These are phyloP conservation scores for Phrynosoma platyrhinos DNA, from an alignment of 2,113 vertebrate genomes.

Conservation along the genomic window DNA sequence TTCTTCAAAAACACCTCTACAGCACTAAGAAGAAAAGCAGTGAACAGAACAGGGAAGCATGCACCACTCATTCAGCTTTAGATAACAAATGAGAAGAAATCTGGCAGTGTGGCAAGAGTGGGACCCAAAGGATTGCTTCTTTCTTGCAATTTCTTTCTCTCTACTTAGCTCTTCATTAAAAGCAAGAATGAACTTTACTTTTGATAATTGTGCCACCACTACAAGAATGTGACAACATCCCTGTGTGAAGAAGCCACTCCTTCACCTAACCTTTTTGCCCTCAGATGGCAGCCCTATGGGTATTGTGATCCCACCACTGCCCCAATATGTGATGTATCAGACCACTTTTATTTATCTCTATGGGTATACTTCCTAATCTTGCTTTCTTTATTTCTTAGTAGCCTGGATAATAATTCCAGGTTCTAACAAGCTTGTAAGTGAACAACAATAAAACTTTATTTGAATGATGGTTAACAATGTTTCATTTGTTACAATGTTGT, in stretches of 20 bases:
- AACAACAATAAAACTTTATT: no score
- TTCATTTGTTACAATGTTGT: no score
- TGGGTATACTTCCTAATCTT: no score
- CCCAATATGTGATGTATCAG: no score
- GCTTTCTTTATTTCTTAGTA: no score
- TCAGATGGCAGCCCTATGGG: no score
- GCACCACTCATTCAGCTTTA: not conserved
- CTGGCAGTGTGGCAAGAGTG: not conserved
- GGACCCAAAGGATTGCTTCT: not conserved
- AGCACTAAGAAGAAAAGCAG: slow-evolving; percentile 7
- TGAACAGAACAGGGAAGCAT: not conserved
- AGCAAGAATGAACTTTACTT: not conserved
- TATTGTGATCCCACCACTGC: no score
- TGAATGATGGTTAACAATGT: no score
- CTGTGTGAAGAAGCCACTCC: not conserved
- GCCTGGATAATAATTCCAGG: no score
- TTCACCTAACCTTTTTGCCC: no score
- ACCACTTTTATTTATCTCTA: no score
- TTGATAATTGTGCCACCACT: not conserved
- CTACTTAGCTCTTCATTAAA: slow-evolving; percentile 17
- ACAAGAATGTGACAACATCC: not conserved
- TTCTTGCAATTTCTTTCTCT: not conserved
- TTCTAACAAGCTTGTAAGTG: no score
- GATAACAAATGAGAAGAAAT: not conserved
- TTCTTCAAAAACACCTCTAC: not conserved